Evolutionary conservation across 2,888 invertebrate genomes (phyloP).

Genomic region (Crematogaster levior): DNA sequence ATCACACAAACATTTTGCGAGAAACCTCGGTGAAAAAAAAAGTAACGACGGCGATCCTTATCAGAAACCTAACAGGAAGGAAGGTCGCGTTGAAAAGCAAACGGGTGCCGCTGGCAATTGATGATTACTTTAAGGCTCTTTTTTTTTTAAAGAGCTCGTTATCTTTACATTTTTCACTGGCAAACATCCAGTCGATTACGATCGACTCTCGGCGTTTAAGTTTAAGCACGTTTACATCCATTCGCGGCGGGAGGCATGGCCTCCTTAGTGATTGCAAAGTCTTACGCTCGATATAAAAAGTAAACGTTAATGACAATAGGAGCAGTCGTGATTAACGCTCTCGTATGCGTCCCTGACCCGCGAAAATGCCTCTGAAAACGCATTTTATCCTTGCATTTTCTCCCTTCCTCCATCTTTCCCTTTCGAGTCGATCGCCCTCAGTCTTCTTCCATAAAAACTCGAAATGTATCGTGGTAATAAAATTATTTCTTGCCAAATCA

Average conservation of each 20-base stretch:
- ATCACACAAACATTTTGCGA: too few relatives aligned
- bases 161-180: not conserved
- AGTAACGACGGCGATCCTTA: not conserved
- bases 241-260: slow-evolving; percentile 47
- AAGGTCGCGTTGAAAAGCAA: too few relatives aligned
- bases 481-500: not conserved
- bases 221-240: slow-evolving; percentile 23
- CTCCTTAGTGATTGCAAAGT: slow-evolving; percentile 56
- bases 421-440: not conserved
- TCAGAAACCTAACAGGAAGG: not conserved
- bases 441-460: not conserved
- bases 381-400: slow-evolving; percentile 10
- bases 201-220: not conserved
- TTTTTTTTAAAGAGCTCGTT: not conserved
- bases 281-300: slow-evolving; percentile 59
- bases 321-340: slow-evolving; percentile 7
- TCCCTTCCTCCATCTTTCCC: not conserved
- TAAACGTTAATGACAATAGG: slow-evolving; percentile 55
- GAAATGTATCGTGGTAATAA: not conserved
- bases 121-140: not conserved
- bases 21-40: too few relatives aligned
- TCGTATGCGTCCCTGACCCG: slow-evolving; percentile 29
- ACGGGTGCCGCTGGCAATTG: not conserved
- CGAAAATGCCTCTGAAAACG: slow-evolving; percentile 21
- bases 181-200: slow-evolving; percentile 5